Evolutionary conservation across 2,797 vertebrate genomes (phyloP).

Genomic region (Lycodopsis pacificus): DNA sequence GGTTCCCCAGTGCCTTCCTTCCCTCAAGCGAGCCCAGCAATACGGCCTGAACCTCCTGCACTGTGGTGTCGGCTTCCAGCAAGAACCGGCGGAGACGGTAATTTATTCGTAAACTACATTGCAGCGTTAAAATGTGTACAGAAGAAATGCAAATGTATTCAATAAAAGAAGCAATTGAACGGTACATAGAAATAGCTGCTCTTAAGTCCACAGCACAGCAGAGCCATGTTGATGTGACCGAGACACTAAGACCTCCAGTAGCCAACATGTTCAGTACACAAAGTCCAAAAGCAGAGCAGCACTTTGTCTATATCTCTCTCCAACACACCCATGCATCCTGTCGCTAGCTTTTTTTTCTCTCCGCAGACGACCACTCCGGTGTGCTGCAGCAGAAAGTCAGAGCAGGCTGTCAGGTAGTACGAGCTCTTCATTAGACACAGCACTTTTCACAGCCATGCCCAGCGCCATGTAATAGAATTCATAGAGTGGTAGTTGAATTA

Average conservation of each 20-base stretch:
- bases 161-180: slow-evolving; percentile 39
- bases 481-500: slow-evolving; percentile 77
- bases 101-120: not conserved
- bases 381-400: slow-evolving; percentile 48
- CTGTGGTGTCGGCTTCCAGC: not conserved
- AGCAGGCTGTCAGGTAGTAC: slow-evolving; percentile 57
- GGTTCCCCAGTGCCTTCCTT: too few species aligned
- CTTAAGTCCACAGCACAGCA: not conserved
- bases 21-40: not conserved
- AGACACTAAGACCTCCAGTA: slow-evolving; percentile 11
- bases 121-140: not conserved
- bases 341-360: slow-evolving; percentile 4
- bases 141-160: slow-evolving; percentile 16
- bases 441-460: slow-evolving; percentile 64
- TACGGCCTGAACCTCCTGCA: not conserved
- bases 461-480: slow-evolving; percentile 73
- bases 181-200: slow-evolving; percentile 2
- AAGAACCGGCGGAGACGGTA: too few species aligned
- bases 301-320: slow-evolving; percentile 32
- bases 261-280: slow-evolving; percentile 7
- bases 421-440: slow-evolving; percentile 73
- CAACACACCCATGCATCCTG: slow-evolving; percentile 14
- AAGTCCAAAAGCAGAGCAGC: slow-evolving; percentile 16
- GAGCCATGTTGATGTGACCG: slow-evolving; percentile 14
- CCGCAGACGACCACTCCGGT: slow-evolving; percentile 33